Evolutionary conservation across 2,113 vertebrate species (phyloP), one percentile per base, ranked within the genome.

Genomic region (Spilogale gracilis): DNA sequence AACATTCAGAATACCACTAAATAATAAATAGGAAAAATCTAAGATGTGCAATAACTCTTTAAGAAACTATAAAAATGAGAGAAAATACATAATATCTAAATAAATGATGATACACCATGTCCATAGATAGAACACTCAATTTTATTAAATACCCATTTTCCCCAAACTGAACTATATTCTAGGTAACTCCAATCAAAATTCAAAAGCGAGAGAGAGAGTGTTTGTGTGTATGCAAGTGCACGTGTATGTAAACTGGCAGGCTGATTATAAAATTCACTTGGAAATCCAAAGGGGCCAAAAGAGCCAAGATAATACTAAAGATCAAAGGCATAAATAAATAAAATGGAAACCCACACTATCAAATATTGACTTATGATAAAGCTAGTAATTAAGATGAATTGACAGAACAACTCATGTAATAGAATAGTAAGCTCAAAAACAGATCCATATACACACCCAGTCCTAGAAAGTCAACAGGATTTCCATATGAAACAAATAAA

Each of bases 231-330:
- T 32, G 23, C 67, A 17, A 48, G 48, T 14, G 43, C 71, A 6
- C 9, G 20, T 81, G 9, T 60, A 14, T 45, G 23, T 89, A 78
- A 81, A 85, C 6, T 74, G 65, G 78, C n/a, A 58, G 78, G 52
- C 5, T 86, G 21, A 87, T 50, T 87, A 52, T 76, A 82, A 96
- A 94, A 82, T 94, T 86, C 82, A 94, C 38, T 30, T 54, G 71
- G n/a, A 94, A 88, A 94, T 91, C 32, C 58, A 88, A 94, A 88
- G 76, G 65, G 12, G 17, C 11, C 74, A 82, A n/a, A 54, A 91
- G 18, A 71, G 13, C 25, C 71, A 96, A 80, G 45, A 60, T 17
- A 86, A 81, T 56, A 74, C 32, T 74, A 13, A 56, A 65, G 52
- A 65, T 80, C 20, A 84, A 92, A 96, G 32, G 79, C 13, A 84